These are phyloP conservation scores for Capromys pilorides DNA, from an alignment of 2,797 vertebrate species.

Conservation along the genomic window DNA sequence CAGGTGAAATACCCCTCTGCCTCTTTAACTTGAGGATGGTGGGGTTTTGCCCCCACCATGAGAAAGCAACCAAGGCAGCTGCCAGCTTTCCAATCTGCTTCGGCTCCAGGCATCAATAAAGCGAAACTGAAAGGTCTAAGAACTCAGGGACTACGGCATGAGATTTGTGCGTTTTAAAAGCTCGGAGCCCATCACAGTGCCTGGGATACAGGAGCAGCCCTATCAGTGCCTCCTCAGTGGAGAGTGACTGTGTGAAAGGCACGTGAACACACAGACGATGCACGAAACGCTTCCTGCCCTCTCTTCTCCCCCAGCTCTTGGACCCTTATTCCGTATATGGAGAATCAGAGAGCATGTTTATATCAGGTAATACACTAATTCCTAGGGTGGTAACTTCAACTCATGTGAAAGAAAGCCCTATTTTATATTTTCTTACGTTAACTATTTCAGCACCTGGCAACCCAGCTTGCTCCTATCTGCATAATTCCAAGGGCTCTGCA, in stretches of 20 bases:
- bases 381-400: neutral
- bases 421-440: neutral
- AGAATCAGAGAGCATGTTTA: neutral
- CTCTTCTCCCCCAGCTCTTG: neutral
- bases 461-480: neutral
- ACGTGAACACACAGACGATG: neutral
- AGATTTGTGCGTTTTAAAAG: neutral
- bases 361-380: neutral
- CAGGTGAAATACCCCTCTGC: neutral
- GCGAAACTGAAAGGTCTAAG: neutral
- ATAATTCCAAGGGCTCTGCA: neutral
- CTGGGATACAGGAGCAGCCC: neutral
- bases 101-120: neutral
- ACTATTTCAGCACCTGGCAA: neutral
- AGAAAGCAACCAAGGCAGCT: neutral
- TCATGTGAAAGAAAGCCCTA: neutral
- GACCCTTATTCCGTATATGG: neutral
- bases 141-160: neutral
- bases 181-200: neutral
- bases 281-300: neutral
- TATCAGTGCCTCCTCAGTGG: neutral
- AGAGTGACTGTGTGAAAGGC: constrained; percentile 21
- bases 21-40: neutral
- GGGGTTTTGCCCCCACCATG: neutral
- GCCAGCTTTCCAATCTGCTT: neutral